These are phyloP conservation scores for Ceratosolen fusciceps DNA, from an alignment of 1,140 invertebrate genomes.

Conservation along the genomic window DNA sequence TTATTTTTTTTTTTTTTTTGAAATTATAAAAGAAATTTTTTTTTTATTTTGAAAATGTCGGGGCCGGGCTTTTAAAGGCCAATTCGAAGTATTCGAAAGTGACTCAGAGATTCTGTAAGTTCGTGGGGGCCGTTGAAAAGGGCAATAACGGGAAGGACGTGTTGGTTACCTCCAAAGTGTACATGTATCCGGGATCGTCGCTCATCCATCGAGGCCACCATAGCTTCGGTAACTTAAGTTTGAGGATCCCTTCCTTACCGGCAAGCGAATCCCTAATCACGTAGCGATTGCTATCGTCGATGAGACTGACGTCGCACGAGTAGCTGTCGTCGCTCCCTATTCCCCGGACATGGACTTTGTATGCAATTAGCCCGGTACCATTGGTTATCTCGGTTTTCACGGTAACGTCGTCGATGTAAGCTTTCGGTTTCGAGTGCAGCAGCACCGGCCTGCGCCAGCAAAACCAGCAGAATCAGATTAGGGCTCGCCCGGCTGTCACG, in stretches of 20 bases:
- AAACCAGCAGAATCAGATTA: neutral
- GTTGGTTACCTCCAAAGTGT: slow-evolving; percentile 84
- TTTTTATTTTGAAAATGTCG: too few relatives aligned
- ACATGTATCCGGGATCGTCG: slow-evolving; percentile 86
- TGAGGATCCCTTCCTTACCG: slow-evolving; percentile 72
- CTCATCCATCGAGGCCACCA: slow-evolving; percentile 97
- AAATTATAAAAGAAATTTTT: too few relatives aligned
- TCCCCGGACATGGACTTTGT: slow-evolving; percentile 68
- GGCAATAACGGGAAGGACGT: too few relatives aligned
- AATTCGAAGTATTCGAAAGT: too few relatives aligned
- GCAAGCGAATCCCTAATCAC: slow-evolving; percentile 56
- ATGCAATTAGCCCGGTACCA: slow-evolving; percentile 71
- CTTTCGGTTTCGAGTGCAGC: slow-evolving; percentile 88
- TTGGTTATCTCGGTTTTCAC: slow-evolving; percentile 80
- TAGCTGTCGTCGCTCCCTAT: slow-evolving; percentile 60
- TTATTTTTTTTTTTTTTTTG: too few relatives aligned
- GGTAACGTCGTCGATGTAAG: slow-evolving; percentile 88
- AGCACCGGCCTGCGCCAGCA: slow-evolving; percentile 77
- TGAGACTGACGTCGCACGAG: slow-evolving; percentile 67
- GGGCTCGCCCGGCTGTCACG: too few relatives aligned
- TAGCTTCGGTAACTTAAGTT: slow-evolving; percentile 80
- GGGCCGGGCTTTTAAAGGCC: too few relatives aligned
- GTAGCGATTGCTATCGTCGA: slow-evolving; percentile 70
- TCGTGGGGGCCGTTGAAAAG: too few relatives aligned
- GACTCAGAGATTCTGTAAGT: too few relatives aligned